A percentile compares a stretch with the other conserved stretches of the same genome.
Evolutionary conservation across 2,888 invertebrate species (phyloP).

Genomic region (Drosophila diplacantha): DNA sequence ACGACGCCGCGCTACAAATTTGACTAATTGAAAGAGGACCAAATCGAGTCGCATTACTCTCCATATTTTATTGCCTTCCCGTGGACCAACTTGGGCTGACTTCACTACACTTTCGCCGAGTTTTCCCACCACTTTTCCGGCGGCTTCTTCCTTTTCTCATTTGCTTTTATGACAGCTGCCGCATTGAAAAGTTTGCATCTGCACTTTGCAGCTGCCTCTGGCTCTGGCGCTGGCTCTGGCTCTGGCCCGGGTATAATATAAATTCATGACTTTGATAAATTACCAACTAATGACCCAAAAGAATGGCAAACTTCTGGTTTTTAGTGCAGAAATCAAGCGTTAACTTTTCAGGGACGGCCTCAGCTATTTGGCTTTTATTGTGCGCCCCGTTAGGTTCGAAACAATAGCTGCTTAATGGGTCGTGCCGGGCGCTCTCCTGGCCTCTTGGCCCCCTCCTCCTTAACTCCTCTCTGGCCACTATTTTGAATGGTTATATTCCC

Average conservation of each 20-base stretch:
- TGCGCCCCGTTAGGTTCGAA: conserved; percentile 23
- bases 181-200: conserved; percentile 53
- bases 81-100: neutral
- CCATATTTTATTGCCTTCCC: conserved; percentile 29
- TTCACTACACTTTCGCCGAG: neutral
- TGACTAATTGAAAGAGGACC: conserved; percentile 39
- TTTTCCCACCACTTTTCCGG: conserved; percentile 1
- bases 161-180: conserved; percentile 52
- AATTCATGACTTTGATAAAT: conserved; percentile 73
- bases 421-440: conserved; percentile 47
- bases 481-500: conserved; percentile 10
- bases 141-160: conserved; percentile 20
- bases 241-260: conserved; percentile 34
- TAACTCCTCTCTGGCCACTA: conserved; percentile 1
- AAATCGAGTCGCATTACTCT: conserved; percentile 23
- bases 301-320: conserved; percentile 63
- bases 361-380: conserved; percentile 22
- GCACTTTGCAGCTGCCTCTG: conserved; percentile 50
- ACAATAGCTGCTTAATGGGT: conserved; percentile 66
- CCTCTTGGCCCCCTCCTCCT: neutral
- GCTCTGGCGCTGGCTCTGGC: neutral
- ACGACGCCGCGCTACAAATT: conserved; percentile 14
- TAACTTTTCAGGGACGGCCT: conserved; percentile 34
- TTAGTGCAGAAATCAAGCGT: conserved; percentile 47
- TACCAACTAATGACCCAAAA: conserved; percentile 67